Evolutionary conservation across 2,797 vertebrate genomes (phyloP).

Genomic region (Menidia menidia): DNA sequence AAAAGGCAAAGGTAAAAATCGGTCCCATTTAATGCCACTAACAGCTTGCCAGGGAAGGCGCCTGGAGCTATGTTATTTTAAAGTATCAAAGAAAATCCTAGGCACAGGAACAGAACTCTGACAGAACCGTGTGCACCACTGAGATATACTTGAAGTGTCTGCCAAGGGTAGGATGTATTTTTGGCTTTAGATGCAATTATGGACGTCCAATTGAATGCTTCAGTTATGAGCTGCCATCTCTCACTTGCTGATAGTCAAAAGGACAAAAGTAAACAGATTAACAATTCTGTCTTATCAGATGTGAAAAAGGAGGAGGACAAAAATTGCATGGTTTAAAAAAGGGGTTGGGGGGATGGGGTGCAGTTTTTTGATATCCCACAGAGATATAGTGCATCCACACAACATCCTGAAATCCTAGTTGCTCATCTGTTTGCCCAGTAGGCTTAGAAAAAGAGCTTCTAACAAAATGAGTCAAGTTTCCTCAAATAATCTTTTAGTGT

Average conservation of each 20-base stretch:
- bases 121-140: conserved; percentile 53
- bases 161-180: conserved; percentile 63
- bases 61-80: conserved; percentile 54
- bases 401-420: conserved; percentile 27
- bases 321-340: conserved; percentile 42
- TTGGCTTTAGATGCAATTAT: conserved; percentile 48
- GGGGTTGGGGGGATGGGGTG: conserved; percentile 14
- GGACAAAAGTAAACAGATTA: conserved; percentile 30
- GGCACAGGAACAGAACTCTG: conserved; percentile 45
- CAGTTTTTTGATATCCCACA: conserved; percentile 18
- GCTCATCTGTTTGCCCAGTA: conserved; percentile 33
- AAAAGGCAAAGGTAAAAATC: conserved; percentile 54
- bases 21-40: conserved; percentile 57
- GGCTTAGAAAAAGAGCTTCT: conserved; percentile 17
- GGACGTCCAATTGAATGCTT: conserved; percentile 43
- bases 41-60: conserved; percentile 57
- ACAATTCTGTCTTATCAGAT: conserved; percentile 36
- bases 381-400: conserved; percentile 18
- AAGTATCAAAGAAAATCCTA: conserved; percentile 57
- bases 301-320: conserved; percentile 27
- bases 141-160: conserved; percentile 54
- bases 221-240: conserved; percentile 48
- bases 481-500: conserved; percentile 45
- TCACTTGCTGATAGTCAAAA: conserved; percentile 27
- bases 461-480: conserved; percentile 44